Percentiles rank a stretch among this genome's conserved stretches.
These are phyloP conservation scores for Ectemnius lituratus DNA, from an alignment of 2,888 invertebrate species.

Conservation along the genomic window DNA sequence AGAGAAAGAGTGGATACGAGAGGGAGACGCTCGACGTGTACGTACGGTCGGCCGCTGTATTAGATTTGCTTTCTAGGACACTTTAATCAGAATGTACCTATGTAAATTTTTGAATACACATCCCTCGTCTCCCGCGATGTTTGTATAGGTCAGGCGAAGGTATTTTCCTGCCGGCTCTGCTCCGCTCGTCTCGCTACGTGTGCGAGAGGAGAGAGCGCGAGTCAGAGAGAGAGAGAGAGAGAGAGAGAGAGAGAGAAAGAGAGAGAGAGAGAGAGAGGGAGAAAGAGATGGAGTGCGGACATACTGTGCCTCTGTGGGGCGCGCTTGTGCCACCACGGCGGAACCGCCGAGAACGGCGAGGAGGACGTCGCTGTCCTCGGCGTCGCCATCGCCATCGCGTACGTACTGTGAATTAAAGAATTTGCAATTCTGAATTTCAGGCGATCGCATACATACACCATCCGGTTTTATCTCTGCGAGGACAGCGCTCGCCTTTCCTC, in stretches of 20 bases:
- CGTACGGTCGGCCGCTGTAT: slow-evolving; percentile 64
- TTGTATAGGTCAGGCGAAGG: slow-evolving; percentile 77
- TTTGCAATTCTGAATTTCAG: slow-evolving; percentile 77
- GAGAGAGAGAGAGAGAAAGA: slow-evolving; percentile 38
- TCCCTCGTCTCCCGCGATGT: slow-evolving; percentile 74
- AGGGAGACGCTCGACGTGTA: slow-evolving; percentile 26
- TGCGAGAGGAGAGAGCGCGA: too few species aligned
- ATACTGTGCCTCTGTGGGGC: slow-evolving; percentile 9
- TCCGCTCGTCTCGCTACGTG: too few species aligned
- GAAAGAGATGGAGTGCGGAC: slow-evolving; percentile 24
- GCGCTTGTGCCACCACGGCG: slow-evolving; percentile 29
- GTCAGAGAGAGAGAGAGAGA: slow-evolving; percentile 29
- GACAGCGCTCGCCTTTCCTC: slow-evolving; percentile 49
- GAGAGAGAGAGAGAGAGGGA: slow-evolving; percentile 35
- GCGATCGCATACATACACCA: slow-evolving; percentile 66
- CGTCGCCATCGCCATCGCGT: slow-evolving; percentile 59
- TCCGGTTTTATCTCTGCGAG: slow-evolving; percentile 56
- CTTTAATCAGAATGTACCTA: slow-evolving; percentile 78
- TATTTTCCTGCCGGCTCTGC: slow-evolving; percentile 69
- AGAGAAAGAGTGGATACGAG: slow-evolving; percentile 9
- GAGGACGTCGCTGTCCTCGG: slow-evolving; percentile 31
- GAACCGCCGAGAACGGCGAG: slow-evolving; percentile 20
- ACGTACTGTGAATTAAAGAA: slow-evolving; percentile 76
- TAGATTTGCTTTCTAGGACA: slow-evolving; percentile 78
- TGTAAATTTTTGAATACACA: slow-evolving; percentile 78